Conservation (phyloP, 2,888 invertebrate species). For the Augiades crinisus region DNA sequence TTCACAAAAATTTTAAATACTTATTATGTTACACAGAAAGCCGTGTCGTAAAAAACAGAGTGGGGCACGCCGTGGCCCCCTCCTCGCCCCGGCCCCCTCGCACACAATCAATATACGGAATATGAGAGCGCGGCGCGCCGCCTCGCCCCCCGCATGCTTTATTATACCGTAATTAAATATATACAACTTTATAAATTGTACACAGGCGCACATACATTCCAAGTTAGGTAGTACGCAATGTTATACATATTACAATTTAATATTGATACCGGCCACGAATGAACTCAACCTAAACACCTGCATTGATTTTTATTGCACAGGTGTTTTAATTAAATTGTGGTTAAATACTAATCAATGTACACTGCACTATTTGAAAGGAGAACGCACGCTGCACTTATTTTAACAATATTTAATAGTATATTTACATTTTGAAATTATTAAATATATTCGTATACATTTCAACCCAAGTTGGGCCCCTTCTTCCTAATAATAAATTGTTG, state of each 20-base stretch:
- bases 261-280: slow-evolving; percentile 28
- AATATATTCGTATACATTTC: slow-evolving; percentile 29
- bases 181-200: slow-evolving; percentile 78
- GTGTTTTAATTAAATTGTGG: slow-evolving; percentile 31
- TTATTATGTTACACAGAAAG: slow-evolving; percentile 82
- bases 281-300: slow-evolving; percentile 33
- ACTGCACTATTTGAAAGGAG: neutral
- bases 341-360: slow-evolving; percentile 14
- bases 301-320: slow-evolving; percentile 37
- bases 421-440: slow-evolving; percentile 1
- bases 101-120: slow-evolving; percentile 82
- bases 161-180: slow-evolving; percentile 80
- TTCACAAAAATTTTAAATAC: slow-evolving; percentile 80
- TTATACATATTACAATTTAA: slow-evolving; percentile 29
- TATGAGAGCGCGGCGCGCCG: slow-evolving; percentile 81
- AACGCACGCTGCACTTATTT: neutral
- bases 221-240: slow-evolving; percentile 31
- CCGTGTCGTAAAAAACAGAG: slow-evolving; percentile 83
- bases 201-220: slow-evolving; percentile 58
- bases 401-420: neutral
- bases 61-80: slow-evolving; percentile 82
- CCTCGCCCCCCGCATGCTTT: slow-evolving; percentile 80
- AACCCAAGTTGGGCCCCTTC: slow-evolving; percentile 51
- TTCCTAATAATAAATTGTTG: slow-evolving; percentile 32
- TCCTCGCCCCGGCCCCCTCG: slow-evolving; percentile 79